Conservation (phyloP, 1,140 invertebrate species). For the Steinernema feltiae region DNA sequence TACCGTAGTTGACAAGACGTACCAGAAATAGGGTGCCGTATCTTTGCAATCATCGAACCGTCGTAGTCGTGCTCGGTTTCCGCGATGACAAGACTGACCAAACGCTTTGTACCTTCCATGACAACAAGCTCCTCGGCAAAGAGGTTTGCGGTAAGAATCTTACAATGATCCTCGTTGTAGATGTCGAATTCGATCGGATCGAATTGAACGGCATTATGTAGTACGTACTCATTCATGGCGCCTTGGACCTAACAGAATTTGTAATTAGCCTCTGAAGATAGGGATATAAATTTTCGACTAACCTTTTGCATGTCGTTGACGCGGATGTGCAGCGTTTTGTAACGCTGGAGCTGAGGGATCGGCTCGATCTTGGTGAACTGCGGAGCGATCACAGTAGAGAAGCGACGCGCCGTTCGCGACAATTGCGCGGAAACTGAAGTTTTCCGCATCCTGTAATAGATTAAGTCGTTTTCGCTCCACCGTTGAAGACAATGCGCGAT, state of each 20-base stretch:
- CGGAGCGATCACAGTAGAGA: background rate
- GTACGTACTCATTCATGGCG: constrained; percentile 33
- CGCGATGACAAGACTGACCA: constrained; percentile 42
- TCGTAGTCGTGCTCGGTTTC: constrained; percentile 22
- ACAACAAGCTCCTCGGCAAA: constrained; percentile 47
- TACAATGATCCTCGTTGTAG: constrained; percentile 12
- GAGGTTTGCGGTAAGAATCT: constrained; percentile 43
- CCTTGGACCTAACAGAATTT: background rate
- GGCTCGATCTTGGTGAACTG: constrained; percentile 6
- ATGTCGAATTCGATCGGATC: constrained; percentile 53
- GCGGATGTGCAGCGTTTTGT: background rate
- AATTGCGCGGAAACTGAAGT: background rate
- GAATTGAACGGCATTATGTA: constrained; percentile 44
- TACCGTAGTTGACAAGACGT: background rate
- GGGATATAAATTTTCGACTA: background rate
- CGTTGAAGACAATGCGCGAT: background rate
- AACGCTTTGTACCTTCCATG: constrained; percentile 47
- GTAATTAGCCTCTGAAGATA: background rate
- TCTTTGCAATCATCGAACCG: constrained; percentile 40
- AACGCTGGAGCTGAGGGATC: constrained; percentile 1
- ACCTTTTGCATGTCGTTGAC: constrained; percentile 1
- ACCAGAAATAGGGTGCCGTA: constrained; percentile 50
- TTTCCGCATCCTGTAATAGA: background rate
- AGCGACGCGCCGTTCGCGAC: background rate
- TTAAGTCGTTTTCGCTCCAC: too few species aligned